Evolutionary conservation across 2,797 vertebrate genomes (phyloP).

Genomic region (Protonibea diacanthus): DNA sequence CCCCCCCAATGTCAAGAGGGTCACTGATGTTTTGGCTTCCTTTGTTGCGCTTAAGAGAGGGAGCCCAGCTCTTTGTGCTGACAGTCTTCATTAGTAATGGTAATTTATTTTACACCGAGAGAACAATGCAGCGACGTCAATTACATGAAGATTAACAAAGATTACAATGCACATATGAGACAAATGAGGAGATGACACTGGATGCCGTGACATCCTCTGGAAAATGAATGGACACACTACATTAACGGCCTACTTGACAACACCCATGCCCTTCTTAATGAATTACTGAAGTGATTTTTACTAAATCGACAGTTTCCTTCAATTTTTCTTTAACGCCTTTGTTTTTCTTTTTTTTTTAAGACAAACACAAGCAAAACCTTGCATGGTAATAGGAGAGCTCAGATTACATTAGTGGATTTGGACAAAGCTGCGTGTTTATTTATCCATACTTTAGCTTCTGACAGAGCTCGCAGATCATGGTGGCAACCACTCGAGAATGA

Average conservation of each 20-base stretch:
- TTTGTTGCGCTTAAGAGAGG: conserved; percentile 55
- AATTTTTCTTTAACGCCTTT: conserved; percentile 3
- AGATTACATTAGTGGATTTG: conserved; percentile 8
- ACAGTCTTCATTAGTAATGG: conserved; percentile 77
- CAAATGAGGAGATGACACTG: conserved; percentile 58
- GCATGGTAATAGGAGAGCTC: conserved; percentile 5
- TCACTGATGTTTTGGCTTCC: conserved; percentile 61
- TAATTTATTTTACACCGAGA: conserved; percentile 69
- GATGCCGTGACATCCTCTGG: conserved; percentile 38
- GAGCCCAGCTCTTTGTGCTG: conserved; percentile 45
- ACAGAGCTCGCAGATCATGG: conserved; percentile 23
- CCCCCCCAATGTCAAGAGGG: conserved; percentile 64
- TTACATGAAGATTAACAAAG: conserved; percentile 74
- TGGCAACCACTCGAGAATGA: conserved; percentile 30
- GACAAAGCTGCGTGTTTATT: conserved; percentile 38
- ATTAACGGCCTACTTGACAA: conserved; percentile 37
- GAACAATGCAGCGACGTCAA: conserved; percentile 65
- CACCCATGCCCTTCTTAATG: conserved; percentile 13
- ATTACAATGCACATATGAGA: conserved; percentile 62
- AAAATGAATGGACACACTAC: conserved; percentile 49
- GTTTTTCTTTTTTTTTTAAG: conserved; percentile 6
- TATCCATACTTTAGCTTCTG: conserved; percentile 35
- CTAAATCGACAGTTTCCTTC: conserved; percentile 8
- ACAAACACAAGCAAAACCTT: conserved; percentile 20
- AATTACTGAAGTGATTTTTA: conserved; percentile 33